phyloP scores from a whole-genome alignment of 2,113 vertebrate species.

The Nothoprocta perdicaria region DNA sequence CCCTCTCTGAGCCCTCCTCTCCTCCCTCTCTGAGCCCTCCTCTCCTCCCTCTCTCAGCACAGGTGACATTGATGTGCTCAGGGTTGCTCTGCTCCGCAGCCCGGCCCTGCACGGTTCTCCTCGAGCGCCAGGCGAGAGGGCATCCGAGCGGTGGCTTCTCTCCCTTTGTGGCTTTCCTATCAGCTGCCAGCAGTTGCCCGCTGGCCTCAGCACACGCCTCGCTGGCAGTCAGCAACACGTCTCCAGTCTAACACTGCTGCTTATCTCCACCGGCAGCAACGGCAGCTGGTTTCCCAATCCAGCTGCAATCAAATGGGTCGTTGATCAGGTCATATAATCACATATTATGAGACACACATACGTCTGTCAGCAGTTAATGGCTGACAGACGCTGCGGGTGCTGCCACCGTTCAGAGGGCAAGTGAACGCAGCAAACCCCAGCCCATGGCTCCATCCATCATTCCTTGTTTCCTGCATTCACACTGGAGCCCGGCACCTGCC shows the following conservation, averaged over 20 bases:
- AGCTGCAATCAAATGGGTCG: constrained; percentile 17
- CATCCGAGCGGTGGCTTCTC: constrained; percentile 10
- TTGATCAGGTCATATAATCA: constrained; percentile 5
- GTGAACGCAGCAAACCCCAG: accelerated
- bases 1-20: background rate
- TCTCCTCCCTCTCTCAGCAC: background rate
- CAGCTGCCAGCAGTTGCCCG: constrained; percentile 9
- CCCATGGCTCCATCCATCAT: background rate
- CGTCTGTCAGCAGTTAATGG: background rate
- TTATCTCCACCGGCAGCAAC: constrained; percentile 37
- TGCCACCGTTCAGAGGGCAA: background rate
- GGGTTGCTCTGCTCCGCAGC: background rate
- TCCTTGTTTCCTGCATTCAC: background rate
- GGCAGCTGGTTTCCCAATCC: constrained; percentile 17
- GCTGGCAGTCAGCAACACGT: background rate
- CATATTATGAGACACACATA: background rate
- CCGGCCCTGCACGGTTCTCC: background rate
- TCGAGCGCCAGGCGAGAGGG: background rate
- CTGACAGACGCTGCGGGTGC: background rate
- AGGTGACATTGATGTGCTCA: background rate
- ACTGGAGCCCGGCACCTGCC: background rate
- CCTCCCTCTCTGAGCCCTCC: background rate
- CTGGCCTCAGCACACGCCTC: background rate
- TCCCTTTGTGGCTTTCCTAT: constrained; percentile 45
- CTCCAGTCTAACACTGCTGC: background rate